Percentiles rank a stretch among this genome's conserved stretches.
phyloP scores from a whole-genome alignment of 2,113 vertebrate species.

The Centropus bengalensis region DNA sequence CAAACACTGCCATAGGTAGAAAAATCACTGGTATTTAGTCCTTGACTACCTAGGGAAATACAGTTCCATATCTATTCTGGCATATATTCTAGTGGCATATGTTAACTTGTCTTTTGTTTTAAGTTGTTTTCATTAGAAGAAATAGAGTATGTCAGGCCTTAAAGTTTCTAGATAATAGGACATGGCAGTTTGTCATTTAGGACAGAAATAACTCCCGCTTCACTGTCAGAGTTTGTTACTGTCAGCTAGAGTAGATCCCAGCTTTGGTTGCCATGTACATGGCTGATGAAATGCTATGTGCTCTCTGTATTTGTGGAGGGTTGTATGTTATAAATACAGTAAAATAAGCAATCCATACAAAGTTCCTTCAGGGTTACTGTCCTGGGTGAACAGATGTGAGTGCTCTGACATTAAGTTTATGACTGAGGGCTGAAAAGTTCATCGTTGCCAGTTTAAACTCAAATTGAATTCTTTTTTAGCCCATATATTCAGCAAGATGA shows the following conservation, averaged over 20 bases:
- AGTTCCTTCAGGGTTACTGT: not conserved
- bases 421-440: not conserved
- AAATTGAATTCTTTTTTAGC: not conserved
- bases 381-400: not conserved
- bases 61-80: not conserved
- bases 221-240: conserved; percentile 53
- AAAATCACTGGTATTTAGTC: conserved; percentile 16
- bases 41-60: not conserved
- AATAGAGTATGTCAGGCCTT: conserved; percentile 51
- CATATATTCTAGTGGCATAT: not conserved
- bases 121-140: conserved; percentile 33
- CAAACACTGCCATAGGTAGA: not conserved
- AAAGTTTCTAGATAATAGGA: conserved; percentile 48
- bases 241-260: not conserved
- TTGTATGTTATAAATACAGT: not conserved
- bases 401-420: not conserved
- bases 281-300: not conserved
- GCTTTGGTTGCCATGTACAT: not conserved
- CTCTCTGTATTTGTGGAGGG: not conserved
- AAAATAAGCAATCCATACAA: not conserved
- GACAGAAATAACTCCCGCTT: conserved; percentile 59
- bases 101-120: conserved; percentile 43
- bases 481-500: not conserved
- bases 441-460: not conserved
- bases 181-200: conserved; percentile 60